A percentile compares a stretch with the other conserved stretches of the same genome.
Conservation (phyloP, 2,888 invertebrate genomes). For the Ferrisia virgata region DNA sequence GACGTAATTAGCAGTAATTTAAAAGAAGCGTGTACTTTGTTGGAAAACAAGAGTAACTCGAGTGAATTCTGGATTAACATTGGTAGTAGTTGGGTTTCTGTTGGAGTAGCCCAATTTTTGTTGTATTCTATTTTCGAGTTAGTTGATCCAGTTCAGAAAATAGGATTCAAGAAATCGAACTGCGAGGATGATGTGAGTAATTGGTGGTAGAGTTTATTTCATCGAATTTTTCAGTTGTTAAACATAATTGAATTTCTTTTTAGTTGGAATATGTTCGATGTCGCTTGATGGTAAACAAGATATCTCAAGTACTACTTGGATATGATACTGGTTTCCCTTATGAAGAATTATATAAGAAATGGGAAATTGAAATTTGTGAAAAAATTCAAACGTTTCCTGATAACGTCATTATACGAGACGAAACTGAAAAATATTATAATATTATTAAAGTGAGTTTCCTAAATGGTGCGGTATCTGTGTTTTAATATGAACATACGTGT, state of each 20-base stretch:
- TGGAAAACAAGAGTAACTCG: not conserved
- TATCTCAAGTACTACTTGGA: slow-evolving; percentile 19
- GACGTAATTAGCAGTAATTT: not conserved
- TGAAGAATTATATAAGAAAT: slow-evolving; percentile 21
- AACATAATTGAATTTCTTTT: not conserved
- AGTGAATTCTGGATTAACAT: slow-evolving; percentile 46
- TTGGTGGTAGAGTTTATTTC: not conserved
- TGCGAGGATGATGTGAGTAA: slow-evolving; percentile 63
- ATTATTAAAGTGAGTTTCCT: slow-evolving; percentile 11
- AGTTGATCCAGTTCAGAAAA: slow-evolving; percentile 81
- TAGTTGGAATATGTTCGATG: slow-evolving; percentile 30
- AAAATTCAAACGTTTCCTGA: not conserved
- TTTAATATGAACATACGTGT: too few relatives aligned
- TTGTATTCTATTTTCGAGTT: slow-evolving; percentile 64
- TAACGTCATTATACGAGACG: not conserved
- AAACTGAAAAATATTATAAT: slow-evolving; percentile 17
- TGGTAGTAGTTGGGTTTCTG: slow-evolving; percentile 52
- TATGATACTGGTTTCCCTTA: slow-evolving; percentile 29
- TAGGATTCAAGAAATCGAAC: slow-evolving; percentile 68
- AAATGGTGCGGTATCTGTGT: not conserved
- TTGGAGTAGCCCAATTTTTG: slow-evolving; percentile 60
- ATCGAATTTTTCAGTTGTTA: not conserved
- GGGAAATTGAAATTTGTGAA: not conserved
- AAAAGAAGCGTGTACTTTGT: slow-evolving; percentile 3
- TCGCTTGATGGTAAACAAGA: slow-evolving; percentile 6